These are phyloP conservation scores for Danaus plexippus DNA, from an alignment of 1,140 invertebrate species.

Conservation along the genomic window DNA sequence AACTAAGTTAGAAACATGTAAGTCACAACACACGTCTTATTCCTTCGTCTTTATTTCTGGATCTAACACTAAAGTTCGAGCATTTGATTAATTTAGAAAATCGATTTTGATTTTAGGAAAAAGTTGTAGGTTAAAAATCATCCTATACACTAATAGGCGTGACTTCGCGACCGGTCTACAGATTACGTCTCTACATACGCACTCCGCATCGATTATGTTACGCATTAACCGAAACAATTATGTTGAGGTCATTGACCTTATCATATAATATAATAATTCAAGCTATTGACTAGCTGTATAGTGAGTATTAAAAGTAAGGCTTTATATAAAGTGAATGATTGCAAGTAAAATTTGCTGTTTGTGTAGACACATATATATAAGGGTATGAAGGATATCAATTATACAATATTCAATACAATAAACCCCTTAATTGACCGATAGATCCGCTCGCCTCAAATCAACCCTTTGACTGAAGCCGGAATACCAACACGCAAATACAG, in stretches of 20 bases:
- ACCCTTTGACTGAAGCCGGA: slow-evolving; percentile 44
- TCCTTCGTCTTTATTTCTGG: too few relatives aligned
- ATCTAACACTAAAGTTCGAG: too few relatives aligned
- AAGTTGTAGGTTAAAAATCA: slow-evolving; percentile 14
- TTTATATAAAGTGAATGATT: too few relatives aligned
- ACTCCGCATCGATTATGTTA: slow-evolving; percentile 54
- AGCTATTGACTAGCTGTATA: too few relatives aligned
- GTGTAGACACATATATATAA: too few relatives aligned
- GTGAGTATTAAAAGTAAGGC: too few relatives aligned
- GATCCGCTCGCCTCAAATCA: slow-evolving; percentile 35
- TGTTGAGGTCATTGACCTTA: slow-evolving; percentile 33
- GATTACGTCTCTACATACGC: slow-evolving; percentile 61
- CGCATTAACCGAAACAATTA: slow-evolving; percentile 61
- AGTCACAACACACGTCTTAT: too few relatives aligned
- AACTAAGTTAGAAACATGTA: too few relatives aligned
- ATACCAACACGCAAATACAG: slow-evolving; percentile 40
- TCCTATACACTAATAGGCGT: slow-evolving; percentile 49
- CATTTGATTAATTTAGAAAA: too few relatives aligned
- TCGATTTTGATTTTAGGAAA: too few relatives aligned
- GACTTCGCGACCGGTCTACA: slow-evolving; percentile 59
- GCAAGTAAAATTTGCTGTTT: too few relatives aligned
- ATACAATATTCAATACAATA: slow-evolving; percentile 20
- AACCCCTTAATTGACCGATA: slow-evolving; percentile 30
- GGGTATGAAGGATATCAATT: slow-evolving; percentile 4
- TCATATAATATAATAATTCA: too few relatives aligned